These are phyloP conservation scores for Lamprotornis superbus DNA, from an alignment of 2,113 vertebrate species.

Conservation along the genomic window DNA sequence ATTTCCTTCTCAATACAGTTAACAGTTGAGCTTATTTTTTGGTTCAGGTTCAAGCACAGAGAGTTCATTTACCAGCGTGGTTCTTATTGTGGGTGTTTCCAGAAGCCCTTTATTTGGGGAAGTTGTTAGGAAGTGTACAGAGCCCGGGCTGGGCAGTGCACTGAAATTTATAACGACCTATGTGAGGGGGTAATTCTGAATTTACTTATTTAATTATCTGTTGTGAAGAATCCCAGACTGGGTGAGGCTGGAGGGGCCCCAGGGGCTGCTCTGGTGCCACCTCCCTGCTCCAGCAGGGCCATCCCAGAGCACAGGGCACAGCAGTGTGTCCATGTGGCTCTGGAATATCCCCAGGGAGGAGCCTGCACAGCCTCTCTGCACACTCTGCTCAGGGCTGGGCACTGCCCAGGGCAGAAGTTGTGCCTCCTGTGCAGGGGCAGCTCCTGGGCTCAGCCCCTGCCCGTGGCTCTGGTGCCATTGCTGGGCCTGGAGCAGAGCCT, in stretches of 20 bases:
- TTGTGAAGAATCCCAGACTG: background rate
- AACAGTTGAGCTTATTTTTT: background rate
- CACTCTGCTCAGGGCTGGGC: background rate
- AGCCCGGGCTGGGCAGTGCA: rapidly evolving
- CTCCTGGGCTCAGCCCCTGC: background rate
- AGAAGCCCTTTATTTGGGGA: background rate
- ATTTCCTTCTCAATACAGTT: background rate
- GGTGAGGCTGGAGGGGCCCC: background rate
- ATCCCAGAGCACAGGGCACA: background rate
- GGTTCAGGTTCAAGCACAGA: background rate
- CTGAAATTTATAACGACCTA: background rate
- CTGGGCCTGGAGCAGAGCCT: background rate
- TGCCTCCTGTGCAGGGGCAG: background rate
- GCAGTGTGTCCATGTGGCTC: background rate
- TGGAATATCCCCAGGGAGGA: background rate
- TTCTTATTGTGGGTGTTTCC: background rate
- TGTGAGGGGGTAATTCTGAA: background rate
- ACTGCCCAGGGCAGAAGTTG: background rate
- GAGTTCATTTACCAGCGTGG: background rate
- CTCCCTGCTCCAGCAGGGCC: background rate
- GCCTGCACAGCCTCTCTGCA: background rate
- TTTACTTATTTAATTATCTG: background rate
- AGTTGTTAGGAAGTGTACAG: background rate
- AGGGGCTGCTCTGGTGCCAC: background rate
- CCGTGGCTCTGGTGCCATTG: background rate